These are phyloP conservation scores for Scolopax mira DNA, from an alignment of 2,113 vertebrate genomes.

Conservation along the genomic window DNA sequence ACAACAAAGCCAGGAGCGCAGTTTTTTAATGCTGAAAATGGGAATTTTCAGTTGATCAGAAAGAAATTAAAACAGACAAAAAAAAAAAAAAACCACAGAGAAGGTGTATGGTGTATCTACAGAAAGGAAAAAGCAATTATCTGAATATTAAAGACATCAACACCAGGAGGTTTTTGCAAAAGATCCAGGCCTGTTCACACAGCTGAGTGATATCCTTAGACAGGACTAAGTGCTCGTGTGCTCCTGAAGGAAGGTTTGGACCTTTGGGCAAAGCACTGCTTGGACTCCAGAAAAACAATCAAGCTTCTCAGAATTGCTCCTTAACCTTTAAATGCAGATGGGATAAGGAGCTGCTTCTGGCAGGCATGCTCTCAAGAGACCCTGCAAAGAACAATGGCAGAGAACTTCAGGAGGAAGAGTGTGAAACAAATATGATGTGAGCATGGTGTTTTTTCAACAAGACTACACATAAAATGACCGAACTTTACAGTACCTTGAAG, in stretches of 20 bases:
- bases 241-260: not conserved
- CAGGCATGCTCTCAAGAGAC: not conserved
- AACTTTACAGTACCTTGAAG: not conserved
- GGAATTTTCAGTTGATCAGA: not conserved
- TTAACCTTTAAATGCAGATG: not conserved
- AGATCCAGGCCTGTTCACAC: not conserved
- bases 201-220: not conserved
- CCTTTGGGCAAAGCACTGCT: not conserved
- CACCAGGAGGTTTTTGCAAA: not conserved
- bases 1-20: not conserved
- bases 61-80: not conserved
- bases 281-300: not conserved
- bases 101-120: not conserved
- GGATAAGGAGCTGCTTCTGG: not conserved
- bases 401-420: not conserved
- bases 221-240: accelerated
- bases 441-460: not conserved
- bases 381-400: not conserved
- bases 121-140: not conserved
- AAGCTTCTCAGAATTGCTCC: not conserved
- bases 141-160: not conserved
- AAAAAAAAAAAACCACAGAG: not conserved
- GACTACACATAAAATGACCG: not conserved
- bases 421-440: not conserved
- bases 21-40: not conserved